Base-by-base conservation (phyloP, 2,113 vertebrate species). In the Caracal caracal region DNA sequence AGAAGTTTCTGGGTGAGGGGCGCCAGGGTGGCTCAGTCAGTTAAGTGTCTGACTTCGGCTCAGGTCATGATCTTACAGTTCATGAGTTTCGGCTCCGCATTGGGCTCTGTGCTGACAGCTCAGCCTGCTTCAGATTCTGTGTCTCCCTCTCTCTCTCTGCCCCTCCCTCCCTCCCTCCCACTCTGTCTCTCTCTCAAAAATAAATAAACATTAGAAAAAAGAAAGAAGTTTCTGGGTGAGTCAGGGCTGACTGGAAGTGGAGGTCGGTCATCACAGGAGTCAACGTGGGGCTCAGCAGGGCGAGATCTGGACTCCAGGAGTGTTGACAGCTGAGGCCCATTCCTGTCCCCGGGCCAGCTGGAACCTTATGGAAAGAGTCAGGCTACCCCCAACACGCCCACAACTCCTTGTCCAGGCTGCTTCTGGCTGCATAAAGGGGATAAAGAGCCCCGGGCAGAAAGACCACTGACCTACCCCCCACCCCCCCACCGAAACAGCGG, bases 311-410 rank as follows among this genome's bases (percentile, higher is more conserved):
- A 76, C 49, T 40, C 10, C 28, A 9, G 12, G 61, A 40, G 33
- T 68, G 28, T 73, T 94, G 88, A 63, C 37, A 94, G 35, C 70
- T 84, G 20, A 22, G 56, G 86, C 19, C 66, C 6, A 15, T 93
- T 97, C 73, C 84, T 40, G 26, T 93, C 26, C 24, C 82, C 61
- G 81, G 82, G 61, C 66, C 92, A 95, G 71, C 30, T 15, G 66
- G 81, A 97, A 26, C 43, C 40, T 30, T 8, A 43, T 19, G 28
- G 33, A 53, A 66, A 81, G 43, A 59, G 12, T 24, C 33, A 53
- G 65, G 37, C 30, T 61, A 20, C 28, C 68, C 61, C 33, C 16
- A 20, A 33, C 28, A n/a, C 4, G 30, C 20, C 56, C 30, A 86
- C 28, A 70, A 47, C 61, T 17, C 53, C 49, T 87, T 0, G 6